Conservation (phyloP, 2,888 invertebrate genomes). For the Lithosia quadra region DNA sequence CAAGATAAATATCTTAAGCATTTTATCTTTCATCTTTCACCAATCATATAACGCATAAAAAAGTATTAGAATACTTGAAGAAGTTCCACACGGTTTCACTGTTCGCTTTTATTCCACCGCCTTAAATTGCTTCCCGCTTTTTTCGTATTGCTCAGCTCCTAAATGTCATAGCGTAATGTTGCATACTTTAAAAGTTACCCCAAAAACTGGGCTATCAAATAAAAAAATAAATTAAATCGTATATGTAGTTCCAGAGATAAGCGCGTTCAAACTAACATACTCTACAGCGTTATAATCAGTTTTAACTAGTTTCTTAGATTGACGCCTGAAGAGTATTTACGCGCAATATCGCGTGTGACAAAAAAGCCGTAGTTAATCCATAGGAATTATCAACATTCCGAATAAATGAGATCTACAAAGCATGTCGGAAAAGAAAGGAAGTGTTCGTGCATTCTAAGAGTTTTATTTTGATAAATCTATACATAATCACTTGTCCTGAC, state of each 20-base stretch:
- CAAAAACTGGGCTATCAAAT: background rate
- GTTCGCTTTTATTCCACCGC: background rate
- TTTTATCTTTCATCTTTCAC: constrained; percentile 13
- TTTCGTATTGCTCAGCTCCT: background rate
- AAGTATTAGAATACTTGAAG: background rate
- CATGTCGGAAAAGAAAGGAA: constrained; percentile 19
- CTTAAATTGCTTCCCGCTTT: background rate
- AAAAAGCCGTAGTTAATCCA: constrained; percentile 32
- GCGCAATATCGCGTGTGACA: constrained; percentile 40
- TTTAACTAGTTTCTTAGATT: constrained; percentile 8
- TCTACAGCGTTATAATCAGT: background rate
- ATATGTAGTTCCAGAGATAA: background rate
- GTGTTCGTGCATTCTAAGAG: constrained; percentile 7
- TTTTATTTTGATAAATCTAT: background rate
- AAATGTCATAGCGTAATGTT: background rate
- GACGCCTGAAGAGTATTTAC: constrained; percentile 37
- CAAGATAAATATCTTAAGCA: constrained; percentile 12
- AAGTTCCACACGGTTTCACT: background rate
- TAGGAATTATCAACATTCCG: constrained; percentile 44
- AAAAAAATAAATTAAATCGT: background rate
- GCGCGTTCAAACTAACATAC: background rate
- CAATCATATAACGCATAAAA: constrained; percentile 20
- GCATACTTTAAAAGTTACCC: background rate
- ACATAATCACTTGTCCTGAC: too few species aligned
- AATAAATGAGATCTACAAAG: constrained; percentile 28